Conservation (phyloP, 1,140 invertebrate species). For the Cyclargus thomasi region DNA sequence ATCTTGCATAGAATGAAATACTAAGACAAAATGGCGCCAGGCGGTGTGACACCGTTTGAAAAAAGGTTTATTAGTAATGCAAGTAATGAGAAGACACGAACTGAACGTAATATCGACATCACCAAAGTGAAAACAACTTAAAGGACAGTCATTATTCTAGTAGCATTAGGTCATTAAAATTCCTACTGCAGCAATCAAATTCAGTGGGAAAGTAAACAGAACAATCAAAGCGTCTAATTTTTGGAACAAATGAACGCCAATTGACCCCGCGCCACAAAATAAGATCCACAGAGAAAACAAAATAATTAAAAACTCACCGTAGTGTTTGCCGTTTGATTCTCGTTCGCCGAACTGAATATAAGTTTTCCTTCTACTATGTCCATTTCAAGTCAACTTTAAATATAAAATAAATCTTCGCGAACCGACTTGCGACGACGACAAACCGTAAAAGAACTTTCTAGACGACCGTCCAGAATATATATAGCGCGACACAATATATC, state of each 20-base stretch:
- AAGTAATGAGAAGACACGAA: no score
- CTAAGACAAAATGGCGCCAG: no score
- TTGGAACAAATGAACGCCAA: neutral
- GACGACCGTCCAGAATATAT: constrained; percentile 6
- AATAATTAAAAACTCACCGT: constrained; percentile 36
- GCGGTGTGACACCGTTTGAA: no score
- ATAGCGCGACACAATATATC: constrained; percentile 1
- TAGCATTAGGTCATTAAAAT: neutral
- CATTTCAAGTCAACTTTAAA: neutral
- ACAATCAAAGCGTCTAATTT: neutral
- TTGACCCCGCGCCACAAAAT: neutral
- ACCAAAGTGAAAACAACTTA: no score
- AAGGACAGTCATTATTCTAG: no score
- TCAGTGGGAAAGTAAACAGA: constrained; percentile 1
- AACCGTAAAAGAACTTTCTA: constrained; percentile 9
- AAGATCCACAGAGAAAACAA: constrained; percentile 1
- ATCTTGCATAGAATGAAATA: no score
- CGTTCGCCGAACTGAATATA: constrained; percentile 44
- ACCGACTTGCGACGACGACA: neutral
- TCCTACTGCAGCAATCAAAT: neutral
- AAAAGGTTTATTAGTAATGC: no score
- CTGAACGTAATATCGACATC: no score
- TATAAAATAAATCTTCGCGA: neutral
- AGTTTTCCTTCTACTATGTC: constrained; percentile 41
- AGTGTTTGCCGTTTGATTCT: constrained; percentile 37